Conservation (phyloP, 2,113 vertebrate genomes). For the Todiramphus saurophagus region DNA sequence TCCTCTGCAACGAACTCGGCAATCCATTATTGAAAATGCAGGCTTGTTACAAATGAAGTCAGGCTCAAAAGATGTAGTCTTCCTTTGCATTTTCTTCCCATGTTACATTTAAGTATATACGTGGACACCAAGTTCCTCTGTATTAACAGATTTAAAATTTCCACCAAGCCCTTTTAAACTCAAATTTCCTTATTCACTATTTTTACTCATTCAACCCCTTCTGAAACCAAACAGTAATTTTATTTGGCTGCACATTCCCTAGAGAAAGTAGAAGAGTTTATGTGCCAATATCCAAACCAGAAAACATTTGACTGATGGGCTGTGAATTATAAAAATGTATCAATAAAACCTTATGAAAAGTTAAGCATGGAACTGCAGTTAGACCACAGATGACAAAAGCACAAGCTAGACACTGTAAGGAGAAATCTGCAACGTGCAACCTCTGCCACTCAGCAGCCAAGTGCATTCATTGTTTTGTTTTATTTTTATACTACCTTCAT, state of each 20-base stretch:
- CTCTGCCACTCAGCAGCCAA: neutral
- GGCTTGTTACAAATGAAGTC: neutral
- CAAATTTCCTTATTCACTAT: neutral
- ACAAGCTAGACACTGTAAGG: neutral
- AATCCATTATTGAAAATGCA: neutral
- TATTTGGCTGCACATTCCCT: neutral
- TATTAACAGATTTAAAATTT: neutral
- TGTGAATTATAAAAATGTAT: neutral
- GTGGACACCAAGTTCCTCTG: rapidly evolving
- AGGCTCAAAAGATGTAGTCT: neutral
- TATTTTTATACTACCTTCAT: neutral
- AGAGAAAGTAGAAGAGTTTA: neutral
- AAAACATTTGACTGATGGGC: neutral
- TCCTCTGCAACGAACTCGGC: neutral
- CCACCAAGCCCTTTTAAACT: neutral
- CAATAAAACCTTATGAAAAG: neutral
- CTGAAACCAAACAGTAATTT: neutral
- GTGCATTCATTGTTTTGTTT: neutral
- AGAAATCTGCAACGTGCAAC: neutral
- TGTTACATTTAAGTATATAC: neutral
- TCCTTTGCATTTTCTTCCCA: neutral
- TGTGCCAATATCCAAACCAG: neutral
- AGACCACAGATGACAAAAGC: neutral
- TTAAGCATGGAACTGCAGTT: neutral
- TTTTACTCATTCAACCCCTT: neutral